Evolutionary conservation across 2,113 vertebrate species (phyloP), one percentile per base, ranked within the genome.

Genomic region (Pedionomus torquatus): DNA sequence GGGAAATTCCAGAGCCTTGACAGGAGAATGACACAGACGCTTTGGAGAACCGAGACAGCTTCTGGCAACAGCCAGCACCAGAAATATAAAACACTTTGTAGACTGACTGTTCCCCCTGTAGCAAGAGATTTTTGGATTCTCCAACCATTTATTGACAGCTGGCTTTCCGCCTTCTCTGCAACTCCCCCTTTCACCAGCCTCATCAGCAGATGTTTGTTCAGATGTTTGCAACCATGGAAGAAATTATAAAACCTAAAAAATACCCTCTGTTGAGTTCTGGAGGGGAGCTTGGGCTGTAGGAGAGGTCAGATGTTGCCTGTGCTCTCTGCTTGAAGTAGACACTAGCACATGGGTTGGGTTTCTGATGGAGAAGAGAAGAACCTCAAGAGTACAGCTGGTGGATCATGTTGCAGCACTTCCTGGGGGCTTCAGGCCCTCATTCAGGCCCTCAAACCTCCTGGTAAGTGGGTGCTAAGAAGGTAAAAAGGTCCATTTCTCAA

Each of bases 151-250:
- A 51, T 7, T 37, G 82, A 79, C 3, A 1, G 35, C 55, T 81
- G 89, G 37, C 54, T 89, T 74, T 44, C 37, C 1, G 2, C 30
- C 60, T 57, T 54, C 55, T 55, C 48, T 87, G 58, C 65, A 52
- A 9, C 17, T 60, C 12, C 39, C 39, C 65, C 39, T 63, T 74
- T 74, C 61, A 65, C 66, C 61, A 89, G 49, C 81, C 77, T 77
- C 57, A 83, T 24, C 55, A 92, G 65, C 76, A 94, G 76, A 95
- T 95, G 81, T 95, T 94, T 78, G 43, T 79, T 65, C 94, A 86
- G 89, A 89, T 89, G 71, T 87, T 87, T 5, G 1, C 23, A 87
- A 54, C 72, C 46, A 55, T 44, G 61, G 72, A 92, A 83, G 77
- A 87, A 83, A 65, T 83, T 54, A 66, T 51, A 49, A 83, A 87